phyloP scores from a whole-genome alignment of 2,113 vertebrate genomes.

The Chrysemys picta region DNA sequence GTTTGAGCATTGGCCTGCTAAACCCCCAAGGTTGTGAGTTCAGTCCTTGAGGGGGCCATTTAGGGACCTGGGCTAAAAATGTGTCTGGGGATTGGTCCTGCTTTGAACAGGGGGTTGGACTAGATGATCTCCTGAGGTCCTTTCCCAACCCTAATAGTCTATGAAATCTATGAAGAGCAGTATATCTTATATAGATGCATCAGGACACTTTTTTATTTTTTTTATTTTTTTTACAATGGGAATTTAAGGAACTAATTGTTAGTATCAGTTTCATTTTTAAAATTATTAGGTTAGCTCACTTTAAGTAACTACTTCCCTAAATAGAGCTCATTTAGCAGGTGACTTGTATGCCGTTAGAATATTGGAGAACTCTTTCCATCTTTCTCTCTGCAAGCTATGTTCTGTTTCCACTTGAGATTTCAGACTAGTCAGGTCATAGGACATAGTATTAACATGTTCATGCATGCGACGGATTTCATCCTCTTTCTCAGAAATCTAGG shows the following conservation, averaged over 20 bases:
- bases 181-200: neutral
- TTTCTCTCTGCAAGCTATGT: constrained; percentile 84
- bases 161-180: too few relatives aligned
- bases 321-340: neutral
- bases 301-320: neutral
- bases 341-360: neutral
- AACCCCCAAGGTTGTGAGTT: too few relatives aligned
- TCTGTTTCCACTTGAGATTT: constrained; percentile 83
- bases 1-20: too few relatives aligned
- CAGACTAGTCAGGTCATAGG: neutral
- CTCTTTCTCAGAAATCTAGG: neutral
- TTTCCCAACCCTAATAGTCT: too few relatives aligned
- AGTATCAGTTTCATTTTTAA: neutral
- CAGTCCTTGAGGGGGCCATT: too few relatives aligned
- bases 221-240: neutral
- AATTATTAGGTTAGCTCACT: neutral
- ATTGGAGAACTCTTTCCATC: constrained; percentile 33
- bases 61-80: too few relatives aligned
- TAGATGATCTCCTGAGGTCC: too few relatives aligned
- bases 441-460: neutral
- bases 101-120: too few relatives aligned
- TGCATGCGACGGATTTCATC: neutral
- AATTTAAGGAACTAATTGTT: neutral
- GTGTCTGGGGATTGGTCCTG: too few relatives aligned
- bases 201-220: neutral